A percentile compares a stretch with the other conserved stretches of the same genome.
Conservation (phyloP, 2,113 vertebrate genomes). For the Siniperca knerii region DNA sequence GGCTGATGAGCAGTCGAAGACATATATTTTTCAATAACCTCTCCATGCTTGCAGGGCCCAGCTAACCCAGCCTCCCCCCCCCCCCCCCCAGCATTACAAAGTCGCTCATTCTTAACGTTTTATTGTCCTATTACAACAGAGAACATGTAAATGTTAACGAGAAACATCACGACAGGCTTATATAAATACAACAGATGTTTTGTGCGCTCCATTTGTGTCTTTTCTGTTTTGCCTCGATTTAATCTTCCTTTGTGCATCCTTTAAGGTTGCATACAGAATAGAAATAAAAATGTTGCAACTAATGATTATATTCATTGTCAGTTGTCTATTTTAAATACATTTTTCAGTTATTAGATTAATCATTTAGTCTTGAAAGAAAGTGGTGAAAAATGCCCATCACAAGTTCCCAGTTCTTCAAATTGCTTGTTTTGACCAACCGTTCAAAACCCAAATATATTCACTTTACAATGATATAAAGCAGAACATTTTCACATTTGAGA, state of each 20-base stretch:
- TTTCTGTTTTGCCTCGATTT: background rate
- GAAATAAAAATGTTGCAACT: background rate
- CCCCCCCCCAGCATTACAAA: constrained; percentile 23
- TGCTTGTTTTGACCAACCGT: background rate
- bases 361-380: background rate
- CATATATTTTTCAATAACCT: constrained; percentile 43
- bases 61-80: background rate
- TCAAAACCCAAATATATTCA: background rate
- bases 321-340: background rate
- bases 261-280: background rate
- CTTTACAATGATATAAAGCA: background rate
- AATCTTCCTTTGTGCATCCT: background rate
- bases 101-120: constrained; percentile 38
- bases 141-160: constrained; percentile 12
- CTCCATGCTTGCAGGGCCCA: background rate
- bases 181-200: constrained; percentile 16
- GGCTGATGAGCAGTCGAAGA: background rate
- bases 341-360: no score
- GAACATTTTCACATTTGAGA: no score
- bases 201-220: background rate
- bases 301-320: background rate
- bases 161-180: constrained; percentile 12
- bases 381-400: background rate
- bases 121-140: constrained; percentile 26
- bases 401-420: background rate